A percentile compares a stretch with the other conserved stretches of the same genome.
These are phyloP conservation scores for Candoia aspera DNA, from an alignment of 2,113 vertebrate species.

Conservation along the genomic window DNA sequence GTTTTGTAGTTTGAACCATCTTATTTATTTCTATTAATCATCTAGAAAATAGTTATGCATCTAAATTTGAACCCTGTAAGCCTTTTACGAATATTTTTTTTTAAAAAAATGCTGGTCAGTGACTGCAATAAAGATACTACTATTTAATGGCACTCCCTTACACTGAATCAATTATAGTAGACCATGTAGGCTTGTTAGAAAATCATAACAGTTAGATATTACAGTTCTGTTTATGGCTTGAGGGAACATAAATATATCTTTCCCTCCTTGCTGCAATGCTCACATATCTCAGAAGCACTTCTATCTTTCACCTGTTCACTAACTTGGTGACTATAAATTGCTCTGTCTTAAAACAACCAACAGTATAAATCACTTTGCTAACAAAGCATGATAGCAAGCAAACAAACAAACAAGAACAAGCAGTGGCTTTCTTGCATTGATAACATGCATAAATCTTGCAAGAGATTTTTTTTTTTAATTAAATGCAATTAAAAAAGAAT, in stretches of 20 bases:
- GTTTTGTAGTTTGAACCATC: neutral
- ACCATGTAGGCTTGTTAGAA: neutral
- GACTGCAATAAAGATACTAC: neutral
- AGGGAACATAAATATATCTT: neutral
- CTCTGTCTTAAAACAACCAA: neutral
- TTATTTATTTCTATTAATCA: neutral
- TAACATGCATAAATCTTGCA: neutral
- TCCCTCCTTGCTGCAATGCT: neutral
- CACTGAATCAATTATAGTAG: neutral
- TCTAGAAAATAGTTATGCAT: neutral
- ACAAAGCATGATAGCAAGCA: neutral
- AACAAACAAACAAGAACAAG: neutral
- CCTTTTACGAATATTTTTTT: neutral
- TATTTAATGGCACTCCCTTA: neutral
- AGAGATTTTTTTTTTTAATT: neutral
- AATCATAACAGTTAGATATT: neutral
- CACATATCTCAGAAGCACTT: neutral
- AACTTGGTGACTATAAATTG: neutral
- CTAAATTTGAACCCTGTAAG: neutral
- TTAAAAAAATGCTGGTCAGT: neutral
- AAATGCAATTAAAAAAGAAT: neutral
- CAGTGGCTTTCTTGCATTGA: neutral
- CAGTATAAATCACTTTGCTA: neutral
- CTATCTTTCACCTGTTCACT: neutral
- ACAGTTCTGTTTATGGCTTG: neutral